These are phyloP conservation scores for Enteromius paludinosus DNA, from an alignment of 2,797 vertebrate genomes.

Conservation along the genomic window DNA sequence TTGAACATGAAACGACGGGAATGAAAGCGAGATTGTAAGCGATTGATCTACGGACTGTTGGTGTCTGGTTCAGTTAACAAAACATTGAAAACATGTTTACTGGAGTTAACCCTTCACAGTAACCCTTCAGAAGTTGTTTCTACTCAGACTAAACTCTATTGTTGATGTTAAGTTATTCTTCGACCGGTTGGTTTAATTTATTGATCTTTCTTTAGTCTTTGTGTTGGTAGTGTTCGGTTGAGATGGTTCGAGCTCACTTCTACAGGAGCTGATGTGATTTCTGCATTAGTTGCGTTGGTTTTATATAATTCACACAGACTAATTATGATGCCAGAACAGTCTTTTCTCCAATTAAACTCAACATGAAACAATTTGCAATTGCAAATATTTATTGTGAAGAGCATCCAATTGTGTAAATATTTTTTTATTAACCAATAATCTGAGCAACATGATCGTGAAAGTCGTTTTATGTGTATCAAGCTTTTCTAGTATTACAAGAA, in stretches of 20 bases:
- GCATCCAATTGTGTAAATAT: not conserved
- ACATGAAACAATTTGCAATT: not conserved
- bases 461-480: not conserved
- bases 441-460: not conserved
- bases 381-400: not conserved
- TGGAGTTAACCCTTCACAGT: not conserved
- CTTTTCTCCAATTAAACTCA: not conserved
- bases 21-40: not conserved
- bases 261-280: not conserved
- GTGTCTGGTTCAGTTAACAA: not conserved
- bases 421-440: not conserved
- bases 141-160: not conserved
- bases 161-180: not conserved
- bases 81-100: not conserved
- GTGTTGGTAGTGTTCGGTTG: not conserved
- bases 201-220: slow-evolving; percentile 1
- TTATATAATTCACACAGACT: not conserved
- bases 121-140: not conserved
- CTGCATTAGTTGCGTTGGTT: not conserved
- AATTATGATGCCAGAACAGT: not conserved
- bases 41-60: not conserved
- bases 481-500: not conserved
- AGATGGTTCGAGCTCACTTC: not conserved
- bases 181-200: not conserved
- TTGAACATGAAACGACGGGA: not conserved